Evolutionary conservation across 2,797 vertebrate genomes (phyloP).

Genomic region (Aldrovandia affinis): DNA sequence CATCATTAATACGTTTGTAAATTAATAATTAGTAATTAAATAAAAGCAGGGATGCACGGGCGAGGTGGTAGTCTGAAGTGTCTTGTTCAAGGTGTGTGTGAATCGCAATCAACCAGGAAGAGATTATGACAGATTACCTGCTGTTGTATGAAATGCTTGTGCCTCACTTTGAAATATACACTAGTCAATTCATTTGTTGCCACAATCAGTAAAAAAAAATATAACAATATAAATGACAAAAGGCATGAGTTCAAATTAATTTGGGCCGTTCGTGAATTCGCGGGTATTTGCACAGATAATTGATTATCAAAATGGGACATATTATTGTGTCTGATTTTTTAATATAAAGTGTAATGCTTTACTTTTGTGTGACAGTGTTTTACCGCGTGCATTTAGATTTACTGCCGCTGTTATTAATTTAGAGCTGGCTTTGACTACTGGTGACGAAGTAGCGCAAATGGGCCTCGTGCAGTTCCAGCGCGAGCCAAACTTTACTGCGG

Average conservation of each 20-base stretch:
- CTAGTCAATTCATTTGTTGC: neutral
- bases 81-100: neutral
- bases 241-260: neutral
- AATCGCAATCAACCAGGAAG: neutral
- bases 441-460: conserved; percentile 52
- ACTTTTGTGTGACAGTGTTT: conserved; percentile 33
- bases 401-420: conserved; percentile 52
- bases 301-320: conserved; percentile 25
- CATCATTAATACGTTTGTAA: too few species aligned
- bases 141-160: neutral
- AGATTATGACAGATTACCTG: neutral
- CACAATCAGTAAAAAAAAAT: neutral
- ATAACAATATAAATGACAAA: neutral
- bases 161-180: neutral
- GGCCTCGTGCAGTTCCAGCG: conserved; percentile 38
- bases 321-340: conserved; percentile 11
- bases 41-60: neutral
- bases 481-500: neutral
- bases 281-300: conserved; percentile 32
- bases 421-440: conserved; percentile 54
- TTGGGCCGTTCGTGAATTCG: conserved; percentile 29
- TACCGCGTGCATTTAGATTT: conserved; percentile 43
- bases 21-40: too few species aligned
- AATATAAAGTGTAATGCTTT: neutral
- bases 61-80: neutral